Evolutionary conservation across 2,888 invertebrate genomes (phyloP), one percentile per base, ranked within the genome.

Genomic region (Tubiluchus corallicola): DNA sequence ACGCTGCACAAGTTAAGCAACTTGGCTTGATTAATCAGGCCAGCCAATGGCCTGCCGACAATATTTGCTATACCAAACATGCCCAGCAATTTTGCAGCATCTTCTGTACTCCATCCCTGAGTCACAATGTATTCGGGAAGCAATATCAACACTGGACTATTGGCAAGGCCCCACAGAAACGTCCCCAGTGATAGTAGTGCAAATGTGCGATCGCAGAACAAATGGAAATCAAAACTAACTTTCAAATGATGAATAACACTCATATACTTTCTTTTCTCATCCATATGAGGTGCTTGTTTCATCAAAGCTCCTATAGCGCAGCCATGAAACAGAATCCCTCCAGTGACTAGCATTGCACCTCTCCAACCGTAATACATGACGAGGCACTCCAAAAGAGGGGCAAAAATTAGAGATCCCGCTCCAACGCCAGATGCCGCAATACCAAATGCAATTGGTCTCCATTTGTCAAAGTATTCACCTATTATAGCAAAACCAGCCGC

Each of bases 401-500:
- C 9, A 29, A 29, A 9, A 9, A n/a, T 29, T n/a, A 29, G 29
- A 9, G 29, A 29, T 9, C 29, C 29, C 9, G n/a, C n/a, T 9
- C 29, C 29, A 9, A n/a, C 29, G 9, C 29, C 29, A 9, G n/a
- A n/a, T n/a, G 29, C n/a, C n/a, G 29, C 9, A 9, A 29, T n/a
- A n/a, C 9, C 9, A n/a, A 29, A 29, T n/a, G 29, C 29, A 9
- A 29, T 9, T 9, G 29, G 29, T 9, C 29, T 9, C 29, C 29
- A 29, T n/a, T 29, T 29, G 29, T 29, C n/a, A 29, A 29, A 29
- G 29, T 29, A 29, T 9, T n/a, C n/a, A n/a, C n/a, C n/a, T n/a
- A n/a, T n/a, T n/a, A n/a, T n/a, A n/a, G n/a, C n/a, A n/a, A n/a
- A n/a, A n/a, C n/a, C n/a, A n/a, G n/a, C n/a, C n/a, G n/a, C n/a